Base-by-base conservation (phyloP, 2,888 invertebrate genomes). In the Uropetala carovei region DNA sequence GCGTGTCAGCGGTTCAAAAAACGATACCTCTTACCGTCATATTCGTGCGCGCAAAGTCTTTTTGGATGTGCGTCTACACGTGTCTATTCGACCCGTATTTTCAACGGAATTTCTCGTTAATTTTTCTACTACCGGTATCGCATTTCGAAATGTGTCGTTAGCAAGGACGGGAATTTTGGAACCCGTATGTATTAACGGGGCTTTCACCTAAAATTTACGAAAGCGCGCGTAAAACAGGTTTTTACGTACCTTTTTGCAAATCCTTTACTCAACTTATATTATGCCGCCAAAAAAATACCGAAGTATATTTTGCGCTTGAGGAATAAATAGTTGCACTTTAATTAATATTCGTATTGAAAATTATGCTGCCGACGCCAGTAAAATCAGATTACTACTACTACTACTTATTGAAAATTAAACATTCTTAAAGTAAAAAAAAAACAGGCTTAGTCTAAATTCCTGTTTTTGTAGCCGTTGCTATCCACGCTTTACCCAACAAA, bases 21-120 rank as follows among this genome's bases (percentile, higher is more conserved):
- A 18, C 4, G 10, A 27, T 13, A 27, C 27, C n/a, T 27, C 22
- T 11, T 27, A 75, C 22, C 13, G 11, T 18, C 75, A 27, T 27
- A 27, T 13, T 27, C 10, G 22, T 2, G 0, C 75, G 22, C 27
- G 75, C 27, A 22, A 75, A 75, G 13, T 22, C 27, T 68, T 22
- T 27, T 75, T 13, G 11, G 0, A 18, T 75, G 13, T 9, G 22
- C 13, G 10, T 22, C 5, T 11, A 22, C 11, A 27, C 10, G 11
- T 75, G 75, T 27, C 27, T 27, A 75, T 75, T 27, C 75, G 75
- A 75, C 75, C 75, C 75, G 75, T 75, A 75, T 75, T 75, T 27
- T 10, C 11, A 10, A 27, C 10, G 22, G 8, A 27, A 75, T 75
- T 75, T 75, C 75, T 75, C 75, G 22, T 27, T 9, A 75, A 75